Base-by-base conservation (phyloP, 2,888 invertebrate genomes). In the Drosophila lacicola region DNA sequence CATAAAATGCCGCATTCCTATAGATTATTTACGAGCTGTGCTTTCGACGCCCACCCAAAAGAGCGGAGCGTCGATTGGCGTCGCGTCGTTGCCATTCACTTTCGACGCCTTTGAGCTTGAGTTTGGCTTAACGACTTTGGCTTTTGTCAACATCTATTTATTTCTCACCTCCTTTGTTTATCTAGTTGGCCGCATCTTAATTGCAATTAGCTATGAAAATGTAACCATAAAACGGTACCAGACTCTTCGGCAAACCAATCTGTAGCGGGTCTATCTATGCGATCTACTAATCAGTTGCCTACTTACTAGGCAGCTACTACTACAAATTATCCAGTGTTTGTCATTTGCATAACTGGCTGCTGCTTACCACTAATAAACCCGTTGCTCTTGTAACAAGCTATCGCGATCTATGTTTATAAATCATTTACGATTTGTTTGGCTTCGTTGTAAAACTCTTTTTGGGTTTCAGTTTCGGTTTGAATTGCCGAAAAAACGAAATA, bases 171-270 rank as follows among this genome's bases (percentile, higher is more conserved):
- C 47, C 58, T 63, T 57, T 50, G 63, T 13, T 36, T 83, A 83
- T 83, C 83, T 47, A 0, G 33, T 13, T 44, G 49, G n/a, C 56
- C 44, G 54, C 77, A 86, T 87, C 83, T 83, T 83, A 87, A 83
- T 83, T 83, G 87, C 83, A 83, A 83, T 83, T 87, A 87, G 83
- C 75, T 78, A 76, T 78, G 76, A 76, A 86, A 82, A 85, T 78
- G 57, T 17, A 21, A 21, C 60, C 29, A 47, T 70, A 68, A 81
- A 82, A 82, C 71, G 75, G 57, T 69, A 76, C 69, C 64, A 69
- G 33, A 55, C 50, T 49, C 44, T 21, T 25, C 11, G 8, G 17
- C 10, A 36, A 44, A 17, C 11, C 36, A 45, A 54, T 56, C 25
- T 39, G 11, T 13, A 19, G 19, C 4, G 37, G 42, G 13, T 46